Evolutionary conservation across 2,888 invertebrate species (phyloP).

Genomic region (Acleris holmiana): DNA sequence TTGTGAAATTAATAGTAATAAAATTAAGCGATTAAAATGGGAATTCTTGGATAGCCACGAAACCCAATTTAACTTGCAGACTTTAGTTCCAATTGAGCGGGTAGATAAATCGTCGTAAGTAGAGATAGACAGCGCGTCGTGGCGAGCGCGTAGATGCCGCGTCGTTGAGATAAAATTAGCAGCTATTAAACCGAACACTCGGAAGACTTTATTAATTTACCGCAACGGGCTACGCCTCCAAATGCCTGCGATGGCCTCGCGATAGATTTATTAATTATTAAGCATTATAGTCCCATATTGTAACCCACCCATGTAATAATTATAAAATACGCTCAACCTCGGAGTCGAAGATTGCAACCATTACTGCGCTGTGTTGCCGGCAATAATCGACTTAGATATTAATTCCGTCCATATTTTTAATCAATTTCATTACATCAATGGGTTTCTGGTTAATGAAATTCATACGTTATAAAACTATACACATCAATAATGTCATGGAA

Average conservation of each 20-base stretch:
- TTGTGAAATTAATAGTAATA: too few relatives aligned
- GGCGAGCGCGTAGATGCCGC: constrained; percentile 56
- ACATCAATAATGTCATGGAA: not conserved
- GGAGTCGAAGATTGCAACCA: constrained; percentile 34
- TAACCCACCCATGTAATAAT: constrained; percentile 34
- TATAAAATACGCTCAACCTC: constrained; percentile 38
- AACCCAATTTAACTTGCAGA: constrained; percentile 15
- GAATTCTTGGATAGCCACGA: not conserved
- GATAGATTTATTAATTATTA: constrained; percentile 79
- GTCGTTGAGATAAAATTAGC: constrained; percentile 80
- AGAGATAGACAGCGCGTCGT: constrained; percentile 26
- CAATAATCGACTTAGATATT: constrained; percentile 19
- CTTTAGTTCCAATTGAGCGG: constrained; percentile 28
- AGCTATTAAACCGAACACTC: constrained; percentile 77
- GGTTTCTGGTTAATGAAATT: constrained; percentile 2
- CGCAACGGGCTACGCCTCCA: constrained; percentile 72
- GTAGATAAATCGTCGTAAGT: constrained; percentile 9
- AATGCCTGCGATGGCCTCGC: constrained; percentile 67
- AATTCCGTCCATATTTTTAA: constrained; percentile 21
- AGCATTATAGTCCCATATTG: constrained; percentile 52
- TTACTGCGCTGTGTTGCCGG: constrained; percentile 31
- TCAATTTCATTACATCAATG: constrained; percentile 24
- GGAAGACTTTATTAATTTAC: constrained; percentile 82
- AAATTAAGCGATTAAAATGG: not conserved
- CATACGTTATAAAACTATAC: not conserved